phyloP scores from a whole-genome alignment of 2,113 vertebrate species.

The Cyphomyrus plagiostoma region DNA sequence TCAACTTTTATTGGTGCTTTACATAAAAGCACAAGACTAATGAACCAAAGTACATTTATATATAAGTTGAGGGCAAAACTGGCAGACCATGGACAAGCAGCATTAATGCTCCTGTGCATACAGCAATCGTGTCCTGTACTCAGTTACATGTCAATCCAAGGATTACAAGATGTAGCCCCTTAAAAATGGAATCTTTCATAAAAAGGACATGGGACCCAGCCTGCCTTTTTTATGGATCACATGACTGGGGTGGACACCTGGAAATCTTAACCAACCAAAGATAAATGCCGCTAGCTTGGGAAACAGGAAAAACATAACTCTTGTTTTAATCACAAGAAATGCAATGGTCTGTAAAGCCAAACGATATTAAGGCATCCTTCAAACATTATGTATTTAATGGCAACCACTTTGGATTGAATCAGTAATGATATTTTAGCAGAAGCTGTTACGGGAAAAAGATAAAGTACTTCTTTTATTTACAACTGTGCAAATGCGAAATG shows the following conservation, averaged over 20 bases:
- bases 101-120: not conserved
- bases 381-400: not conserved
- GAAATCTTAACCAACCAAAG: not conserved
- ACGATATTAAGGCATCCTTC: not conserved
- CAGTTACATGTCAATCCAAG: not conserved
- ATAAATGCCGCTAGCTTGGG: not conserved
- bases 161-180: slow-evolving; percentile 8
- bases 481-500: not conserved
- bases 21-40: not conserved
- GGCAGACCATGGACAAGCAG: not conserved
- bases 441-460: slow-evolving; percentile 1
- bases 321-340: not conserved
- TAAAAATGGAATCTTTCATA: not conserved
- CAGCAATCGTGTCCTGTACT: not conserved
- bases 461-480: not conserved
- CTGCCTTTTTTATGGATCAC: not conserved
- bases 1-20: not conserved
- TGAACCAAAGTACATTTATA: not conserved
- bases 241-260: not conserved
- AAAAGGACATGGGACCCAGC: not conserved
- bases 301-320: not conserved
- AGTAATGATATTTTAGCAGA: not conserved
- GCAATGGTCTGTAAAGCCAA: not conserved
- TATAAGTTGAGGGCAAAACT: not conserved
- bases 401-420: not conserved